These are phyloP conservation scores for Pentalonia nigronervosa DNA, from an alignment of 1,140 invertebrate species.

Conservation along the genomic window DNA sequence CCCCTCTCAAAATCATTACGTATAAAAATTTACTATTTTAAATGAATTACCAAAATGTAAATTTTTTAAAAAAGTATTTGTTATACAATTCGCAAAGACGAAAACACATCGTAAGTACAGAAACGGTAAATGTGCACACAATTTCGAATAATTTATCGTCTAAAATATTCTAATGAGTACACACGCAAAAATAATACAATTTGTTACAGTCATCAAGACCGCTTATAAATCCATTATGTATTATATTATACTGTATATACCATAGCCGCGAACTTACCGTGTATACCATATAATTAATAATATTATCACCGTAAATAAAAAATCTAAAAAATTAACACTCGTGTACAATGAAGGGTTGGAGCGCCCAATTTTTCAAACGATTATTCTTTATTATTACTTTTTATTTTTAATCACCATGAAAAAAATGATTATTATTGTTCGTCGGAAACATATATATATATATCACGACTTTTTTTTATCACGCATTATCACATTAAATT, in stretches of 20 bases:
- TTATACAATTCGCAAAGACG: background rate
- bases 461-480: background rate
- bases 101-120: background rate
- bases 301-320: background rate
- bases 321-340: background rate
- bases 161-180: background rate
- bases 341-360: background rate
- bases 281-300: background rate
- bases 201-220: background rate
- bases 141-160: background rate
- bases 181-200: background rate
- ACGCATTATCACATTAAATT: background rate
- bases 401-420: background rate
- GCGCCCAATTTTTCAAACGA: background rate
- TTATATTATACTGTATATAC: background rate
- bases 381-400: slow-evolving; percentile 5
- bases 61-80: background rate
- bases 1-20: background rate
- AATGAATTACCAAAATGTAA: background rate
- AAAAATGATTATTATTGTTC: slow-evolving; percentile 19
- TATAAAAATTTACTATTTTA: background rate
- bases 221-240: slow-evolving; percentile 15
- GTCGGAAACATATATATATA: background rate
- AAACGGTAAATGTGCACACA: background rate
- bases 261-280: background rate